Evolutionary conservation across 2,888 invertebrate genomes (phyloP), one percentile per base, ranked within the genome.

Genomic region (Eurois occulta): DNA sequence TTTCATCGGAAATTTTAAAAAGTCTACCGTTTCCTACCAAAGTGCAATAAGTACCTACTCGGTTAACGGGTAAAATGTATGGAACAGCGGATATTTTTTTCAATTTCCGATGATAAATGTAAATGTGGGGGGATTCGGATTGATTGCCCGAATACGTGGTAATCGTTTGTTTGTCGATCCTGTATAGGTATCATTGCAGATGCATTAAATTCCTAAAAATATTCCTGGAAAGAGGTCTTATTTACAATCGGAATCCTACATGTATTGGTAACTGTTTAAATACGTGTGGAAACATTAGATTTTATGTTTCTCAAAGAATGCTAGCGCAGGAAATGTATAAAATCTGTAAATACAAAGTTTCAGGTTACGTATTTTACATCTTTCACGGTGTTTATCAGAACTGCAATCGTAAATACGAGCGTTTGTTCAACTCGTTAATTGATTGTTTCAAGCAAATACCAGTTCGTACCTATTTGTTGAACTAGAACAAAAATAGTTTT

Each of bases 361-460:
- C n/a, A 43, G 10, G 64, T 77, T 74, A 64, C 66, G 28, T 18
- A 73, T 68, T 65, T 73, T 41, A 81, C 41, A 38, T 35, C 4
- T 69, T 75, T 69, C 28, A 35, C 48, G 5, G 65, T 67, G 13
- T 70, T 80, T 73, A 85, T 73, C 76, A 48, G 55, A 71, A 81
- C 48, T 67, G 69, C 11, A 67, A 70, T 62, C 62, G 64, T 73
- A 52, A 77, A 82, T 35, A 55, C 32, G 28, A 60, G 16, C 41
- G 64, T 66, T 76, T 70, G 35, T 70, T 75, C 41, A 38, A 62
- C 35, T 21, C 21, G 38, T 68, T 77, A 85, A 74, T 81, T 71
- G 67, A 68, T 65, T 65, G 67, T 62, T 69, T 75, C 48, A 32
- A 41, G 38, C 28, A 28, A 66, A 55, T 38, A 41, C 8, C 32